A percentile compares a stretch with the other conserved stretches of the same genome.
phyloP scores from a whole-genome alignment of 2,888 invertebrate species.

The Xylota segnis region DNA sequence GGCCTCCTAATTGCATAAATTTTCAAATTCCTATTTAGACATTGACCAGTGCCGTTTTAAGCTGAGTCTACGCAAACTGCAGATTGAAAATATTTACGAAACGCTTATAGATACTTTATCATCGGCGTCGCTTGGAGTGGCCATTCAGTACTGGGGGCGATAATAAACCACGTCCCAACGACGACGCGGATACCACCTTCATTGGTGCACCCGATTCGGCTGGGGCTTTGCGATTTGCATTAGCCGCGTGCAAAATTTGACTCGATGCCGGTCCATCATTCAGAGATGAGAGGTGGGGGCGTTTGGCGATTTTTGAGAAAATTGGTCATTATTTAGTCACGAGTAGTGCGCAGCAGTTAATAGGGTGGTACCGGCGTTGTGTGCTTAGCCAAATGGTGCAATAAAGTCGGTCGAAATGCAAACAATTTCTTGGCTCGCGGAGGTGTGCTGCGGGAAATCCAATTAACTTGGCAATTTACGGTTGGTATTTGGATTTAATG shows the following conservation, averaged over 20 bases:
- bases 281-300: conserved; percentile 28
- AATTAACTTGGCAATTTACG: conserved; percentile 72
- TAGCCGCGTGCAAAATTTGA: conserved; percentile 37
- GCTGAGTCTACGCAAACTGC: conserved; percentile 40
- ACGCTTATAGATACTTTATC: conserved; percentile 50
- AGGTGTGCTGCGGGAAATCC: conserved; percentile 62
- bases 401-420: conserved; percentile 66
- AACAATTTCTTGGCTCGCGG: conserved; percentile 56
- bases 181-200: conserved; percentile 25
- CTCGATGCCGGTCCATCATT: conserved; percentile 64
- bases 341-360: conserved; percentile 35
- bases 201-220: conserved; percentile 8
- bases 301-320: conserved; percentile 37
- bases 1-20: neutral
- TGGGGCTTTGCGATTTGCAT: conserved; percentile 57
- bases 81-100: conserved; percentile 53
- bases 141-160: conserved; percentile 49
- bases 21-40: conserved; percentile 56
- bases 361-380: conserved; percentile 61
- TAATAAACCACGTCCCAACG: conserved; percentile 46
- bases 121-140: conserved; percentile 25
- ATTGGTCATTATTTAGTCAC: conserved; percentile 71
- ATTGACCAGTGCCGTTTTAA: conserved; percentile 32
- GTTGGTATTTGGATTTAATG: conserved; percentile 45
- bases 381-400: conserved; percentile 62